Evolutionary conservation across 2,888 invertebrate species (phyloP).

Genomic region (Rhyacophila evoluta): DNA sequence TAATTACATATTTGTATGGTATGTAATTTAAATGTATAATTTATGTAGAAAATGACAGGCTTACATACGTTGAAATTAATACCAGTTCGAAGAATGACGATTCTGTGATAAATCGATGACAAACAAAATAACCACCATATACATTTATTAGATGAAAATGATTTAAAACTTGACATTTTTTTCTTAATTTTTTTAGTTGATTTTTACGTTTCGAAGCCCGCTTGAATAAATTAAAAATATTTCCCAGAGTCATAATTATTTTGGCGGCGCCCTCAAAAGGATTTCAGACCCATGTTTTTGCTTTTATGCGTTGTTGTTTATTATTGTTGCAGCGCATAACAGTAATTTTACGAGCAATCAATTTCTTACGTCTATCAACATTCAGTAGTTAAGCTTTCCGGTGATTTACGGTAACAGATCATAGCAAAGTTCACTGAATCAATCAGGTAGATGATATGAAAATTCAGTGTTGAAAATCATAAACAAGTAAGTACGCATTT

Average conservation of each 20-base stretch:
- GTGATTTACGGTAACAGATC: not conserved
- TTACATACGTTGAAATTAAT: no score
- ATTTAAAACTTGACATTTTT: no score
- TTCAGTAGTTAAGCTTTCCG: not conserved
- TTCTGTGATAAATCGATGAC: no score
- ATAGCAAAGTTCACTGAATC: not conserved
- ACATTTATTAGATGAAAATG: no score
- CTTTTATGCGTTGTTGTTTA: conserved; percentile 31
- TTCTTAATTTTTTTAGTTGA: not conserved
- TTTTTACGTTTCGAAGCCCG: not conserved
- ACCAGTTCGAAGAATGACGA: no score
- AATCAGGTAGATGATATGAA: no score
- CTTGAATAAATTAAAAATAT: not conserved
- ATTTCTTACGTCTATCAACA: conserved; percentile 1
- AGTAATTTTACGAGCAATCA: conserved; percentile 32
- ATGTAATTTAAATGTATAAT: no score
- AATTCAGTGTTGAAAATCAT: no score
- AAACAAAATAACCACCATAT: no score
- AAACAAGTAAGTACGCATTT: no score
- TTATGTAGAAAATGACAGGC: no score
- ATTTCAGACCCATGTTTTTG: not conserved
- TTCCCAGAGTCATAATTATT: not conserved
- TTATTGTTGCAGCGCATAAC: conserved; percentile 15
- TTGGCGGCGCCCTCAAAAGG: conserved; percentile 23
- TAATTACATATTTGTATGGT: no score